These are phyloP conservation scores for Tylochromis polylepis DNA, from an alignment of 2,113 vertebrate species.

Conservation along the genomic window DNA sequence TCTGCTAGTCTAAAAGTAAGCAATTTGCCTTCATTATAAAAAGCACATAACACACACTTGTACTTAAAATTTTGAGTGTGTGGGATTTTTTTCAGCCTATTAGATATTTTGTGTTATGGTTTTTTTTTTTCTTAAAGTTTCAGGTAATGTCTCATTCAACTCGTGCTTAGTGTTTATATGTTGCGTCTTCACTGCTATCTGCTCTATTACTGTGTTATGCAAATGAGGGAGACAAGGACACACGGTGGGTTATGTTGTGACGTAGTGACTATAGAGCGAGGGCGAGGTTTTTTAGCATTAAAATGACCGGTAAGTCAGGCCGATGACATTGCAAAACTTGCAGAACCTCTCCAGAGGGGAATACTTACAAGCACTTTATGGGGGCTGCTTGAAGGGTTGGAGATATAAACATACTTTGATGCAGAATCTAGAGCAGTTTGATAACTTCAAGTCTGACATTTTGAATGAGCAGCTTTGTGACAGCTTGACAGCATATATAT, in stretches of 20 bases:
- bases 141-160: neutral
- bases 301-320: constrained; percentile 18
- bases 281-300: neutral
- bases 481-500: constrained; percentile 49
- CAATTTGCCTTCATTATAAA: neutral
- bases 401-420: constrained; percentile 20
- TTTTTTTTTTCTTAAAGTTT: neutral
- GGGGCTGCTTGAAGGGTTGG: constrained; percentile 11
- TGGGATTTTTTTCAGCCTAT: neutral
- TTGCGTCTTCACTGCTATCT: neutral
- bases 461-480: constrained; percentile 46
- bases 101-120: neutral
- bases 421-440: constrained; percentile 40
- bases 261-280: neutral
- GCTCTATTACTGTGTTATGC: neutral
- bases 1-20: neutral
- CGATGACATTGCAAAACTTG: constrained; percentile 6
- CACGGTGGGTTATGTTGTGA: neutral
- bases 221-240: neutral
- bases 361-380: neutral
- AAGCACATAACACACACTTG: neutral
- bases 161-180: neutral
- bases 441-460: constrained; percentile 46
- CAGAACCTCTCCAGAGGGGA: constrained; percentile 5
- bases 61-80: neutral